Base-by-base conservation (phyloP, 2,797 vertebrate genomes). In the Harpagifer antarcticus region DNA sequence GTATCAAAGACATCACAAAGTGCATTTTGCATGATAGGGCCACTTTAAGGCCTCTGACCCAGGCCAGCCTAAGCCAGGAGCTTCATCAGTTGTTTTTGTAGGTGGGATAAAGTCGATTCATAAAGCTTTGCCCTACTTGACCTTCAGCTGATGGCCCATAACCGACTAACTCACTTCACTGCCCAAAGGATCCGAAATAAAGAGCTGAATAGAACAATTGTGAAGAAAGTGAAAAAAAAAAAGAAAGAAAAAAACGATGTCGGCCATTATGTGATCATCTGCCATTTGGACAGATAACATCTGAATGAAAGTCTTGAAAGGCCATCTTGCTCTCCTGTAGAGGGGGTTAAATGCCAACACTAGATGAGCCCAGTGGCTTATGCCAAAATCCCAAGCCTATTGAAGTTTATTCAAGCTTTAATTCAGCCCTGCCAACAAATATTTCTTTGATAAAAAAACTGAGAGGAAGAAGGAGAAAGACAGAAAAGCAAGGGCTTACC, bases 21-120 rank as follows among this genome's bases (percentile, higher is more conserved):
- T 27, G 23, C 23, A 27, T 27, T 27, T 27, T 27, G 23, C 23
- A 27, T 27, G 23, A 27, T 27, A 27, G 23, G 23, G 27, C 23
- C 23, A 27, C 23, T 61, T 49, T 69, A 31, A 70, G 48, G 72
- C 43, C 27, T 72, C 66, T 58, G 53, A 61, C 16, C 56, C 53
- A 65, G 48, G 20, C 33, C 17, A 69, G 47, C 49, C 55, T 45
- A 81, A 71, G 69, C 53, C 42, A 61, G 6, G 44, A n/a, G 65
- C 75, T 78, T 62, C 33, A 13, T 83, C 80, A 81, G 79, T 72
- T 82, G 79, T 81, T 75, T 68, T 63, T 84, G 76, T 79, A 59
- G 76, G 75, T 81, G 70, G 60, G 86, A 89, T 85, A 52, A 80
- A 87, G 80, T 83, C 79, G 86, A 84, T 78, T 84, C 82, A 91